These are phyloP conservation scores for Sitodiplosis mosellana DNA, from an alignment of 1,140 invertebrate genomes.

Conservation along the genomic window DNA sequence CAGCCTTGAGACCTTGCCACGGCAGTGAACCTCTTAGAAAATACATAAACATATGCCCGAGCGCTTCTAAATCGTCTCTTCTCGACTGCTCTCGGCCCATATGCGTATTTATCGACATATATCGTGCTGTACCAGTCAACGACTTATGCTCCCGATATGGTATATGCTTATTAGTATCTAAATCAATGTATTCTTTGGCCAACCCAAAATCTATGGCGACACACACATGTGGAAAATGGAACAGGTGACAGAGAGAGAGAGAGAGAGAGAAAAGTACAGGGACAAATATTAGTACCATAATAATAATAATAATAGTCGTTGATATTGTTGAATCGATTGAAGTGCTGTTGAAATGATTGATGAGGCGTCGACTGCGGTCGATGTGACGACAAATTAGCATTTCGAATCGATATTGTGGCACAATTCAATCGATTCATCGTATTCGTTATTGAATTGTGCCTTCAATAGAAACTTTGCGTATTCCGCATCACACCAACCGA, in stretches of 20 bases:
- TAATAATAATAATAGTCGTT: too few relatives aligned
- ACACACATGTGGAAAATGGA: neutral
- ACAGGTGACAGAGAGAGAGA: too few relatives aligned
- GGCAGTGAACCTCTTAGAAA: slow-evolving; percentile 96
- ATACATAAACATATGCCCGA: slow-evolving; percentile 99
- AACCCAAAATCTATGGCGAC: slow-evolving; percentile 83
- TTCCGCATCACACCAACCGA: too few relatives aligned
- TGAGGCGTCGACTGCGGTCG: too few relatives aligned
- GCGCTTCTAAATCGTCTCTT: slow-evolving; percentile 94
- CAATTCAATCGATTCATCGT: neutral
- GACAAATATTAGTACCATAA: too few relatives aligned
- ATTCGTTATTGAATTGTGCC: too few relatives aligned
- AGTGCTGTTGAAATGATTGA: too few relatives aligned
- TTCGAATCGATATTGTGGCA: neutral
- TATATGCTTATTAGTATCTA: slow-evolving; percentile 99
- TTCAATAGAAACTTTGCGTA: too few relatives aligned
- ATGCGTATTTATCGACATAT: slow-evolving; percentile 99
- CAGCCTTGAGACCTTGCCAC: slow-evolving; percentile 99
- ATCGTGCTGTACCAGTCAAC: slow-evolving; percentile 90
- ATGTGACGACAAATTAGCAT: too few relatives aligned
- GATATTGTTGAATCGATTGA: too few relatives aligned
- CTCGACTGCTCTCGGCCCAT: slow-evolving; percentile 99
- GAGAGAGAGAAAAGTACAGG: too few relatives aligned
- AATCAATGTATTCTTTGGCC: slow-evolving; percentile 99
- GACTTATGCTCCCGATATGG: slow-evolving; percentile 99